Conservation (phyloP, 2,888 invertebrate genomes). For the Drosophila suboccidentalis region DNA sequence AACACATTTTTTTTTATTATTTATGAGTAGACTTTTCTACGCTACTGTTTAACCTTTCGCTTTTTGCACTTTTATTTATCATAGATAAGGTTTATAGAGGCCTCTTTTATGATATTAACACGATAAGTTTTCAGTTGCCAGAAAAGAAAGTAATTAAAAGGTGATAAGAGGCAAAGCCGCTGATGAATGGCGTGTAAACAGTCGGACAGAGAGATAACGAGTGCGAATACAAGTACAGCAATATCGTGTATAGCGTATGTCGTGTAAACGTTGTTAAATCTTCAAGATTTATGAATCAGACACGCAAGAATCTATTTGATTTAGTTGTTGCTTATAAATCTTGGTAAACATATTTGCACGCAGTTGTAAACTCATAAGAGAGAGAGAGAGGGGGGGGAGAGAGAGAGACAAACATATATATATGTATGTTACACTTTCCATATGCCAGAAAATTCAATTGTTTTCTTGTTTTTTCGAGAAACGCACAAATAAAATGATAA, state of each 20-base stretch:
- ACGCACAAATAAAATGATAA: conserved; percentile 69
- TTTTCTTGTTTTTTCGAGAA: conserved; percentile 31
- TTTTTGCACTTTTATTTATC: conserved; percentile 28
- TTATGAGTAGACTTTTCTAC: conserved; percentile 3
- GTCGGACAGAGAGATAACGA: conserved; percentile 10
- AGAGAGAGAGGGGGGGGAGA: not conserved
- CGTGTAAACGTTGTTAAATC: conserved; percentile 16
- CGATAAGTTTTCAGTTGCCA: not conserved
- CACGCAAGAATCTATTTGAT: conserved; percentile 59
- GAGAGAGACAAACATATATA: not conserved
- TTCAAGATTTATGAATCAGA: conserved; percentile 55
- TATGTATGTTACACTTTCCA: conserved; percentile 2
- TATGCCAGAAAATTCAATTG: conserved; percentile 61
- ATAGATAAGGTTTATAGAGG: conserved; percentile 5
- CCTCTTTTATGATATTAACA: not conserved
- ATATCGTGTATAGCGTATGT: conserved; percentile 7
- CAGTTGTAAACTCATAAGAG: conserved; percentile 9
- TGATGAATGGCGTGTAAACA: conserved; percentile 18
- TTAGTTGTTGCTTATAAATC: conserved; percentile 36
- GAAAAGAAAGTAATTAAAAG: conserved; percentile 13
- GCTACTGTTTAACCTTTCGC: conserved; percentile 47
- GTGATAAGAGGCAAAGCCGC: conserved; percentile 10
- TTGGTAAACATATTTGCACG: conserved; percentile 52
- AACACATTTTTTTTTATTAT: not conserved
- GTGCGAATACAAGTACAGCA: too few relatives aligned